A percentile compares a stretch with the other conserved stretches of the same genome.
phyloP scores from a whole-genome alignment of 2,113 vertebrate species.

The Sturnus vulgaris region DNA sequence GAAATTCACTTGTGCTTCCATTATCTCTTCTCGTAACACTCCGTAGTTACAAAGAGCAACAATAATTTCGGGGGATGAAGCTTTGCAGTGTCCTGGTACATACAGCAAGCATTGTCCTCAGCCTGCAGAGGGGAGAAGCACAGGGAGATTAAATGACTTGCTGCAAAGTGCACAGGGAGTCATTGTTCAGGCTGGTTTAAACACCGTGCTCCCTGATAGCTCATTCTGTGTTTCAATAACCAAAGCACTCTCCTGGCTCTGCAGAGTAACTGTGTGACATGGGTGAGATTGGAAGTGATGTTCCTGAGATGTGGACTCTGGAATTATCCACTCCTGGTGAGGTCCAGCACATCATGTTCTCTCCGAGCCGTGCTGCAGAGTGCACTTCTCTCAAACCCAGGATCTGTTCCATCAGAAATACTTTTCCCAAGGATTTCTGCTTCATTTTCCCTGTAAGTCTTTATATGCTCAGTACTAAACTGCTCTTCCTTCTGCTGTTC shows the following conservation, averaged over 20 bases:
- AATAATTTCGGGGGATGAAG: conserved; percentile 12
- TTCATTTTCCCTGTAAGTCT: not conserved
- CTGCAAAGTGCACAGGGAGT: not conserved
- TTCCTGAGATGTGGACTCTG: not conserved
- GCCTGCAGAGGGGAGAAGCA: not conserved
- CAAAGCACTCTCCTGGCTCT: not conserved
- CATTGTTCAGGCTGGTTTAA: not conserved
- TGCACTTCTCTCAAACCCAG: not conserved
- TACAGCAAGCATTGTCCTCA: not conserved
- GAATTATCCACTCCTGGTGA: not conserved
- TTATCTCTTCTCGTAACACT: not conserved
- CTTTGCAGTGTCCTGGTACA: not conserved
- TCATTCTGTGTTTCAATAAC: not conserved
- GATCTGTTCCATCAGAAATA: not conserved
- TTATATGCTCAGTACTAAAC: not conserved
- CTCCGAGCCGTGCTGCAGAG: not conserved
- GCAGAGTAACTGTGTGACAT: not conserved
- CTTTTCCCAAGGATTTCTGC: not conserved
- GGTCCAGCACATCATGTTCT: not conserved
- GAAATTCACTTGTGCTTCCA: conserved; percentile 16
- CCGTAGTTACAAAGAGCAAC: not conserved
- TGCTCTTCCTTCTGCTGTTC: not conserved
- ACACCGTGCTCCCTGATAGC: not conserved
- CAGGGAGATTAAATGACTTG: not conserved
- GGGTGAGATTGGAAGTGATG: not conserved